Evolutionary conservation across 2,113 vertebrate species (phyloP).

Genomic region (Heterotilapia buettikoferi): DNA sequence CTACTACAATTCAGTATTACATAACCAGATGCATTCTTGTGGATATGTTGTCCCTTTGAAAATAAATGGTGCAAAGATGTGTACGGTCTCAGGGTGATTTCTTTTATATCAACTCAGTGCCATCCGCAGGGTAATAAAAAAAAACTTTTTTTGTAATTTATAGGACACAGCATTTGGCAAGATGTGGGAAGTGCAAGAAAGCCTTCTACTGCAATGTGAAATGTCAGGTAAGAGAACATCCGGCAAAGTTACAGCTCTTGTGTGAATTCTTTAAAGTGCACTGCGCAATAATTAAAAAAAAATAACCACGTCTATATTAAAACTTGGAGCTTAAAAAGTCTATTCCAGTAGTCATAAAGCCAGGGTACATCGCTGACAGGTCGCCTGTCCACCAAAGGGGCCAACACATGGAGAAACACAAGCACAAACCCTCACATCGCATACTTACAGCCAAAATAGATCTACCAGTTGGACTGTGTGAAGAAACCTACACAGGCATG

Average conservation of each 20-base stretch:
- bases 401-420: background rate
- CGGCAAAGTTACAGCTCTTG: background rate
- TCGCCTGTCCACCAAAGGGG: background rate
- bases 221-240: constrained; percentile 82
- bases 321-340: background rate
- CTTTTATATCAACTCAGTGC: background rate
- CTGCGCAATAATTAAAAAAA: rapidly evolving
- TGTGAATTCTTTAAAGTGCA: background rate
- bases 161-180: constrained; percentile 90
- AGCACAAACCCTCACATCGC: background rate
- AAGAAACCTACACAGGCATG: background rate
- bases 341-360: background rate
- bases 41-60: background rate
- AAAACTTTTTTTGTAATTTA: constrained; percentile 11
- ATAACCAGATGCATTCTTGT: background rate
- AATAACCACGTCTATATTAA: background rate
- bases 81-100: background rate
- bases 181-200: constrained; percentile 95
- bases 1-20: background rate
- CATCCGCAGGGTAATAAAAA: background rate
- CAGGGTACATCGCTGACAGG: background rate
- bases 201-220: constrained; percentile 91
- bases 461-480: background rate
- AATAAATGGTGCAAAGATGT: background rate
- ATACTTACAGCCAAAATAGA: background rate